These are phyloP conservation scores for Oncorhynchus kisutch DNA, from an alignment of 2,113 vertebrate genomes.

Conservation along the genomic window DNA sequence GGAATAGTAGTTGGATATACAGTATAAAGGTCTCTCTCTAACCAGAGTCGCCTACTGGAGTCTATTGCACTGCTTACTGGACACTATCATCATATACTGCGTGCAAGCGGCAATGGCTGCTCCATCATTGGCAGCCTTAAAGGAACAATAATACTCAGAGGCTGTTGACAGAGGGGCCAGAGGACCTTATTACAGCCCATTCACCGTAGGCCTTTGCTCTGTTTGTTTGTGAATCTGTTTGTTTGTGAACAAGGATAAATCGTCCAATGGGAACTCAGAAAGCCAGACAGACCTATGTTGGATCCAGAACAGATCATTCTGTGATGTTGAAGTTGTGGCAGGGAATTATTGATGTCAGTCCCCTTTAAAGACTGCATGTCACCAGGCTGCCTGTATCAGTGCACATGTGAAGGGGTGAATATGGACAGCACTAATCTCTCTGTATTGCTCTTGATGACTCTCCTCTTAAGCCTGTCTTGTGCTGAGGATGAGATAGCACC, in stretches of 20 bases:
- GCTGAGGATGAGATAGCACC: slow-evolving; percentile 33
- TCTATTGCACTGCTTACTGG: too few relatives aligned
- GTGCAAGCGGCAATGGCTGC: too few relatives aligned
- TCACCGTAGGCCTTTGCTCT: not conserved
- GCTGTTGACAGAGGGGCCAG: not conserved
- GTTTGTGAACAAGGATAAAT: slow-evolving; percentile 27
- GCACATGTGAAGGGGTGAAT: not conserved
- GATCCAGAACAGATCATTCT: slow-evolving; percentile 2
- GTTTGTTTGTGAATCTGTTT: not conserved
- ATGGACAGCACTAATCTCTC: slow-evolving; percentile 14
- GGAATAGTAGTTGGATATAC: too few relatives aligned
- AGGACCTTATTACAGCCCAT: not conserved
- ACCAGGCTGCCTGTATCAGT: not conserved
- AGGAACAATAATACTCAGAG: too few relatives aligned
- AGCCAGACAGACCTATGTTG: slow-evolving; percentile 30
- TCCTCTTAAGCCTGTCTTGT: slow-evolving; percentile 14
- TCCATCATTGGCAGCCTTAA: too few relatives aligned
- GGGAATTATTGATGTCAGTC: slow-evolving; percentile 9
- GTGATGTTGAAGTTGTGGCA: not conserved
- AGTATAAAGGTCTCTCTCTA: too few relatives aligned
- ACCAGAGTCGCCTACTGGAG: too few relatives aligned
- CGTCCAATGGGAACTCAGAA: slow-evolving; percentile 25
- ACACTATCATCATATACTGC: too few relatives aligned
- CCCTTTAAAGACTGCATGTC: slow-evolving; percentile 26
- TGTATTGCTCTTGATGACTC: slow-evolving; percentile 49